Evolutionary conservation across 2,888 invertebrate species (phyloP).

Genomic region (Eristalis intricaria): DNA sequence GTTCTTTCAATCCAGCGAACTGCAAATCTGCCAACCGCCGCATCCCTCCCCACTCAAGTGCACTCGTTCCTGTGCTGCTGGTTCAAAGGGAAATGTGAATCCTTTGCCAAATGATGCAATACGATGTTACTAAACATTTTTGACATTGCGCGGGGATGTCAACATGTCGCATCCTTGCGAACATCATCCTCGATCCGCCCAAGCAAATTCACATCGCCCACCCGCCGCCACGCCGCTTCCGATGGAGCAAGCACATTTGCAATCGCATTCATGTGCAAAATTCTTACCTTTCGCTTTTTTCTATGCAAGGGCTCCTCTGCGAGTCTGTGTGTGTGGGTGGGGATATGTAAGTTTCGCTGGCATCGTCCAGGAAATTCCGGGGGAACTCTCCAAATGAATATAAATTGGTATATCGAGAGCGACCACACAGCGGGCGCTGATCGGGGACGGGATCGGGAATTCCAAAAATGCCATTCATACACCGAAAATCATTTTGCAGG

Average conservation of each 20-base stretch:
- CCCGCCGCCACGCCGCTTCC: background rate
- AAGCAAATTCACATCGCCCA: conserved; percentile 39
- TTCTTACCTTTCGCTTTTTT: conserved; percentile 18
- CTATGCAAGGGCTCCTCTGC: background rate
- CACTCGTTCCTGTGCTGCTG: background rate
- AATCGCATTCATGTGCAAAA: conserved; percentile 61
- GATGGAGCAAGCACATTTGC: conserved; percentile 48
- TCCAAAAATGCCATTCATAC: conserved; percentile 56
- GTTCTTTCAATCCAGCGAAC: conserved; percentile 62
- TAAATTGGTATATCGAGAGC: conserved; percentile 41
- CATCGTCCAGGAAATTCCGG: conserved; percentile 29
- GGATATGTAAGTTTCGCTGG: background rate
- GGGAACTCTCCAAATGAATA: conserved; percentile 42
- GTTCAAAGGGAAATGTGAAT: conserved; percentile 48
- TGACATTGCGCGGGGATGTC: conserved; percentile 56
- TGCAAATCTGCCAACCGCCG: conserved; percentile 7
- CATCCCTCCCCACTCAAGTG: background rate
- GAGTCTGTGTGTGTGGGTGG: background rate
- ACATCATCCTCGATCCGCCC: background rate
- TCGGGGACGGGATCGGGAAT: conserved; percentile 30
- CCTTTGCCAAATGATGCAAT: conserved; percentile 71
- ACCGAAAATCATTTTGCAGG: conserved; percentile 38
- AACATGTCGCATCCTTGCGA: conserved; percentile 33
- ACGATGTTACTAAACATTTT: conserved; percentile 68
- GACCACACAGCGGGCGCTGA: conserved; percentile 1